A percentile compares a stretch with the other conserved stretches of the same genome.
Conservation (phyloP, 2,797 vertebrate species). For the Acanthurus tractus region DNA sequence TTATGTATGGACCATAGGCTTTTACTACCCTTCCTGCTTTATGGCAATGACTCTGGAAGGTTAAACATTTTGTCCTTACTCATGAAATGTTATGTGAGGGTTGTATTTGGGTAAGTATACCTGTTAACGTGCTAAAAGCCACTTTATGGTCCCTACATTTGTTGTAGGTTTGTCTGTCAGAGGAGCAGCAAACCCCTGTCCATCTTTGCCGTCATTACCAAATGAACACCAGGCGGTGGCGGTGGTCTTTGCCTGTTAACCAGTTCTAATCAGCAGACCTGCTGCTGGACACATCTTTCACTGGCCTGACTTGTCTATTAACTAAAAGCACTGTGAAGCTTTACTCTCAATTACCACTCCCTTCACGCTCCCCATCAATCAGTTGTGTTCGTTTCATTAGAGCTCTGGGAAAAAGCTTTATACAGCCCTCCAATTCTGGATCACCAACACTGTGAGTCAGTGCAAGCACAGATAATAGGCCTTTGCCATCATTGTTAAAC, state of each 20-base stretch:
- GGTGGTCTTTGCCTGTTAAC: slow-evolving; percentile 74
- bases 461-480: slow-evolving; percentile 47
- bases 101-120: slow-evolving; percentile 69
- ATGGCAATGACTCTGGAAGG: slow-evolving; percentile 56
- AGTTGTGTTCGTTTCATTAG: slow-evolving; percentile 79
- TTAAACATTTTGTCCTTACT: slow-evolving; percentile 71
- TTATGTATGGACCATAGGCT: slow-evolving; percentile 30
- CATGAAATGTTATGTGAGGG: slow-evolving; percentile 66
- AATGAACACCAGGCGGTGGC: slow-evolving; percentile 66
- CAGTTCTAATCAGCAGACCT: slow-evolving; percentile 80
- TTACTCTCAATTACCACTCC: slow-evolving; percentile 88
- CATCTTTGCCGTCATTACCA: slow-evolving; percentile 72
- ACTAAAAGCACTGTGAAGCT: slow-evolving; percentile 86
- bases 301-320: slow-evolving; percentile 86
- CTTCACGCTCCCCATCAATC: slow-evolving; percentile 83
- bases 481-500: slow-evolving; percentile 39
- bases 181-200: slow-evolving; percentile 39
- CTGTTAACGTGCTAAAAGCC: slow-evolving; percentile 66
- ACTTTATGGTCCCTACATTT: slow-evolving; percentile 62
- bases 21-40: slow-evolving; percentile 61
- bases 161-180: slow-evolving; percentile 64
- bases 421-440: slow-evolving; percentile 43
- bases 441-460: slow-evolving; percentile 39
- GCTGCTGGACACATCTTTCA: slow-evolving; percentile 84
- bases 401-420: slow-evolving; percentile 59